Percentiles rank a stretch among this genome's conserved stretches.
Conservation (phyloP, 2,888 invertebrate genomes). For the Ferrisia virgata region DNA sequence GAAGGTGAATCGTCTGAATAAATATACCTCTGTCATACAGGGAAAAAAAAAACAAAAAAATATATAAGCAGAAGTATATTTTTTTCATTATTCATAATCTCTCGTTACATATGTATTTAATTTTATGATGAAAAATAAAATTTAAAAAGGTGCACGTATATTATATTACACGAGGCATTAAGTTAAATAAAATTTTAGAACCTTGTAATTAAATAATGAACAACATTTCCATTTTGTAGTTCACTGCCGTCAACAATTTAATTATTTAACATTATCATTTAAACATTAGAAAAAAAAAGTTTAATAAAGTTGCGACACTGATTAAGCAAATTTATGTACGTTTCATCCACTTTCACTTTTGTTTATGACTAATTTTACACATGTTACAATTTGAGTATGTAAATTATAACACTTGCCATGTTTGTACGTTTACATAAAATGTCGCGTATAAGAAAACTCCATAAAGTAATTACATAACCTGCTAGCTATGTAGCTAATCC, state of each 20-base stretch:
- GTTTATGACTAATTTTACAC: constrained; percentile 36
- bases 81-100: constrained; percentile 10
- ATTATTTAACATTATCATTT: constrained; percentile 10
- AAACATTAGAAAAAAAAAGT: background rate
- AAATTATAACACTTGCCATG: background rate
- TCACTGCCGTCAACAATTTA: constrained; percentile 6
- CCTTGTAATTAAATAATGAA: constrained; percentile 15
- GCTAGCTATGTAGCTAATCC: background rate
- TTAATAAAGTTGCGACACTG: background rate
- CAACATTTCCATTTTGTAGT: background rate
- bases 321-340: background rate
- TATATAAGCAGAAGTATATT: background rate
- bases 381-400: constrained; percentile 26
- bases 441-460: background rate
- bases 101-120: background rate
- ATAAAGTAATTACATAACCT: background rate
- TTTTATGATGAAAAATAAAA: background rate
- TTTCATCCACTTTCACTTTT: background rate
- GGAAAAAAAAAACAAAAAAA: background rate
- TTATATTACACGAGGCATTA: background rate
- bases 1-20: background rate
- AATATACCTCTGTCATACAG: background rate
- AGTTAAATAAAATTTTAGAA: background rate
- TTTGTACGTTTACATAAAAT: background rate
- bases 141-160: background rate